Evolutionary conservation across 2,888 invertebrate genomes (phyloP), one percentile per base, ranked within the genome.

Genomic region (Nemurella pictetii): DNA sequence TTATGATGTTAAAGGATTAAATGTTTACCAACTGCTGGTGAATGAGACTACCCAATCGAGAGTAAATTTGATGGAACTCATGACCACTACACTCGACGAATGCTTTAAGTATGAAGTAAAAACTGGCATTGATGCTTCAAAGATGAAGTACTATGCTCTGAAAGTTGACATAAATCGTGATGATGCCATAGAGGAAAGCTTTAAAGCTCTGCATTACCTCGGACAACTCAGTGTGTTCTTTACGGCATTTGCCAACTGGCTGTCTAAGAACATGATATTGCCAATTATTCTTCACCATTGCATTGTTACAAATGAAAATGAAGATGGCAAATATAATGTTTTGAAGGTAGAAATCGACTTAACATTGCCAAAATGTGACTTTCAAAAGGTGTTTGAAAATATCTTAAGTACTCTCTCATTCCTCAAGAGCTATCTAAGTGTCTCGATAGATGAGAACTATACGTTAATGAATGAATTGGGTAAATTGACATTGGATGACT

Each of bases 181-280:
- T 1, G 88, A 89, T 0, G 88, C 89, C 15, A 86, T 90, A 28
- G 88, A 90, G 84, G 89, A 91, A 86, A 89, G 91, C 82, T 88
- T 91, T 15, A 88, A 89, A 86, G 91, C 91, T 29, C 89, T 92
- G 26, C 86, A 90, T 75, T 87, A 88, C 73, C 87, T 92, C 0
- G 88, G 90, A 88, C 88, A 91, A 88, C 88, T 94, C 88, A 88
- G 91, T 88, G 87, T 88, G 32, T 92, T 92, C 88, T 89, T 95
- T 5, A 90, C 92, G 55, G 90, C 91, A 84, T 93, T 96, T 88
- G 91, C 93, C 0, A 90, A 91, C 85, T 93, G 92, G 87, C 88
- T 96, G 26, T 89, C 94, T 87, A 91, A 92, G 36, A 89, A 92
- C 86, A 89, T 95, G 29, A 90, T 95, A 15, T 89, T 90, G 84